These are phyloP conservation scores for Silurus asotus DNA, from an alignment of 2,113 vertebrate genomes.

Conservation along the genomic window DNA sequence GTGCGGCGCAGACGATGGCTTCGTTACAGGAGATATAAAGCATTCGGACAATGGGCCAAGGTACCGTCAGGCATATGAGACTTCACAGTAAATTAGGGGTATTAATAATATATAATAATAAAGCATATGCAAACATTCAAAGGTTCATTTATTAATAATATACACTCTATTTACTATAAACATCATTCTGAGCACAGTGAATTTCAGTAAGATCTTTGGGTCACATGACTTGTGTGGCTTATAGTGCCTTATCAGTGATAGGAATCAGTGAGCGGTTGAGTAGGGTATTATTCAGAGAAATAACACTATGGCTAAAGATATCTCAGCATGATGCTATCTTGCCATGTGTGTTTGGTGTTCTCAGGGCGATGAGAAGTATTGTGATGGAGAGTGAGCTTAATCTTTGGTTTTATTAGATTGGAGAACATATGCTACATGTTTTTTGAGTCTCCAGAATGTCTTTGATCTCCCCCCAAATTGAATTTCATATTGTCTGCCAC, in stretches of 20 bases:
- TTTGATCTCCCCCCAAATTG: not conserved
- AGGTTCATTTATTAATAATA: not conserved
- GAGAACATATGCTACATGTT: not conserved
- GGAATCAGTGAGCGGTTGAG: not conserved
- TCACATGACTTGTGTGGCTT: not conserved
- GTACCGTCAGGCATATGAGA: conserved; percentile 57
- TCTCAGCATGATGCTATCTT: not conserved
- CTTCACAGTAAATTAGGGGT: not conserved
- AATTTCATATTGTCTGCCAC: not conserved
- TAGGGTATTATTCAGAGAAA: not conserved
- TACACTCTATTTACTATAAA: not conserved
- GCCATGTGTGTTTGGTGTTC: not conserved
- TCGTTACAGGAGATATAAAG: conserved; percentile 90
- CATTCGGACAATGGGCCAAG: conserved; percentile 88
- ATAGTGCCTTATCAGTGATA: not conserved
- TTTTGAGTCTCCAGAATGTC: not conserved
- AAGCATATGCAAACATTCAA: not conserved
- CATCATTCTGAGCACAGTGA: not conserved
- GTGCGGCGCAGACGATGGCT: conserved; percentile 93
- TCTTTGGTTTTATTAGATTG: not conserved
- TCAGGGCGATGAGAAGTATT: not conserved
- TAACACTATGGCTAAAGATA: not conserved
- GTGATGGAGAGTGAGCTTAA: not conserved
- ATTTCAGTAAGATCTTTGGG: not conserved
- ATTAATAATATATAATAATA: too few relatives aligned